phyloP scores from a whole-genome alignment of 2,113 vertebrate species.

The Gymnorhina tibicen region DNA sequence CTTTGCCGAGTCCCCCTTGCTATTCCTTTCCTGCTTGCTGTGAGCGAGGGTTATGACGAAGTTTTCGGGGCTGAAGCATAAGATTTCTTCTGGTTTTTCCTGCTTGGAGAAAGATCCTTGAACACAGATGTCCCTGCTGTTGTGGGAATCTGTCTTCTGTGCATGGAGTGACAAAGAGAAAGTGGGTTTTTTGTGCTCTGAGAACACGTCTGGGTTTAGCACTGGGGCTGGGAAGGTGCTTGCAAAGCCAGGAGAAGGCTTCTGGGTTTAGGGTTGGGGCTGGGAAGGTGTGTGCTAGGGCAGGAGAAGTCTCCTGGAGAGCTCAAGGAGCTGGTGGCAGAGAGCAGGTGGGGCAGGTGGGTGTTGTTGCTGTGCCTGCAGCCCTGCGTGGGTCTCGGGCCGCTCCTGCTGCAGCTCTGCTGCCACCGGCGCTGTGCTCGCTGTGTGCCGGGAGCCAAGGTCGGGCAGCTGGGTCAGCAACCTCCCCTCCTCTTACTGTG shows the following conservation, averaged over 20 bases:
- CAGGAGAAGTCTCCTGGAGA: neutral
- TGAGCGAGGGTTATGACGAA: rapidly evolving
- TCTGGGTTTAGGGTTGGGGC: neutral
- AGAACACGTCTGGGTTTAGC: neutral
- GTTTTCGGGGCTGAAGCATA: neutral
- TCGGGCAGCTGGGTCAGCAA: neutral
- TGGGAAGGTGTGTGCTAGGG: neutral
- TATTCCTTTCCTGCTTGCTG: neutral
- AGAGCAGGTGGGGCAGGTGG: neutral
- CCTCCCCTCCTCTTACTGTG: neutral
- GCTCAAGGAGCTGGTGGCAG: neutral
- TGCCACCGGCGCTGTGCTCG: rapidly evolving
- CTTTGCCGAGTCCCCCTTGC: neutral
- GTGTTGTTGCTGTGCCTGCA: neutral
- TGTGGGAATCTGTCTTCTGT: neutral
- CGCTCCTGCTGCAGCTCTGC: neutral
- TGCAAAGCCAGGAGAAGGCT: neutral
- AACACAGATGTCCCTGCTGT: neutral
- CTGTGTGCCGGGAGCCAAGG: rapidly evolving
- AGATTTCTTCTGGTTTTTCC: neutral
- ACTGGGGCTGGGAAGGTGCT: neutral
- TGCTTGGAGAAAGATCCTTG: neutral
- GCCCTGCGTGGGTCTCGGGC: rapidly evolving
- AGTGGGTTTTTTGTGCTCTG: rapidly evolving
- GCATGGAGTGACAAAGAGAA: neutral